Base-by-base conservation (phyloP, 2,888 invertebrate genomes). In the Dryomyza anilis region DNA sequence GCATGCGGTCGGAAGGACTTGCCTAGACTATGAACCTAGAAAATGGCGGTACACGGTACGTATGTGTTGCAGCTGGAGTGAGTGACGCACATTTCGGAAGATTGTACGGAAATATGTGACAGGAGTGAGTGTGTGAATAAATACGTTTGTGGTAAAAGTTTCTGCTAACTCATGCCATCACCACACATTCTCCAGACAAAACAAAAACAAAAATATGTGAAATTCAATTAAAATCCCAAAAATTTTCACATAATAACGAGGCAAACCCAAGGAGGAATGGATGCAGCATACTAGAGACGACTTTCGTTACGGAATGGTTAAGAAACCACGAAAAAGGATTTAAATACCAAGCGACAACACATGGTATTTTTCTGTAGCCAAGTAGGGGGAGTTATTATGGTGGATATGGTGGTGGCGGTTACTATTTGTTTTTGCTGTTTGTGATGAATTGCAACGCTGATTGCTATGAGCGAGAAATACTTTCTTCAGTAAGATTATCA, bases 191-290 rank as follows among this genome's bases (percentile, higher is more conserved):
- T 4, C 1, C 33, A 19, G n/a, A n/a, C n/a, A 33, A 30, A 21
- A 21, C 29, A 14, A 29, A 36, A 21, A 23, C 30, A 43, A 46
- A 64, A 64, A 43, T 58, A 36, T 39, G 64, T 23, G 45, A 59
- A 64, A 64, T 64, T 64, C 64, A 59, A 64, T 55, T 64, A 59
- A 64, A 59, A 53, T 64, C 64, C 53, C 53, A n/a, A 52, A 64
- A 53, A 59, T 53, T 53, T 36, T 59, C 43, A 58, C 57, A 58
- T 64, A 64, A 64, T 64, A 52, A 64, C 27, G 46, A 45, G 63
- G 19, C 16, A 27, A 27, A 46, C 27, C n/a, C n/a, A n/a, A n/a
- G 29, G 27, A 8, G 43, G 19, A 5, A 25, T n/a, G 25, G 27
- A 25, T n/a, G 52, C 8, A 29, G 27, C 52, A 6, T 7, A 50